phyloP scores from a whole-genome alignment of 2,797 vertebrate genomes.

The Notoglanidium macrostoma region DNA sequence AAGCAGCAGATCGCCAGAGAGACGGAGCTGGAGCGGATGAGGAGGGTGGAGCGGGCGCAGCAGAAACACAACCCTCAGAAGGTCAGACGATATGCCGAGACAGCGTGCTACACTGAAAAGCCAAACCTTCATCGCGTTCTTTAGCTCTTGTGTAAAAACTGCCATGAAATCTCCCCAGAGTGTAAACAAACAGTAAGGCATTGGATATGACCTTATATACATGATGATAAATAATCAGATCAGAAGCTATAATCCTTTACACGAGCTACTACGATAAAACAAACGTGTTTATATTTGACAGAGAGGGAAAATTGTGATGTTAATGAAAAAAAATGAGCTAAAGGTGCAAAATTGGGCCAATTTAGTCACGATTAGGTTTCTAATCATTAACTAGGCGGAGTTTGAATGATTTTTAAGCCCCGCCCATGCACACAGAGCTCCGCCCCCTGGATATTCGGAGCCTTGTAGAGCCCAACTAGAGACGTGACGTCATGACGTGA shows the following conservation, averaged over 20 bases:
- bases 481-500: neutral
- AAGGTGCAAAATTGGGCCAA: too few species aligned
- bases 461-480: neutral
- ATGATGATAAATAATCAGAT: too few species aligned
- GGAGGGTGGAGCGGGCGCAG: slow-evolving; percentile 80
- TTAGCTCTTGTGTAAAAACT: neutral
- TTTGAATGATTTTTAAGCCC: neutral
- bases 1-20: slow-evolving; percentile 93
- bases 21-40: slow-evolving; percentile 93
- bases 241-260: too few species aligned
- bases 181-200: too few species aligned
- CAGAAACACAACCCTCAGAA: slow-evolving; percentile 63
- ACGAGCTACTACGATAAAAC: too few species aligned
- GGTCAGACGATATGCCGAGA: slow-evolving; percentile 62
- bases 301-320: too few species aligned
- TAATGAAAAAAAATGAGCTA: too few species aligned
- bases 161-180: too few species aligned
- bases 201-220: too few species aligned
- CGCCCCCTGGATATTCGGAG: neutral
- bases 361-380: neutral
- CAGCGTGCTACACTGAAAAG: neutral
- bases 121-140: neutral
- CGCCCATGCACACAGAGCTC: neutral
- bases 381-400: neutral
- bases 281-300: too few species aligned